These are phyloP conservation scores for Drosophila pseudotakahashii DNA, from an alignment of 2,888 invertebrate species.

Conservation along the genomic window DNA sequence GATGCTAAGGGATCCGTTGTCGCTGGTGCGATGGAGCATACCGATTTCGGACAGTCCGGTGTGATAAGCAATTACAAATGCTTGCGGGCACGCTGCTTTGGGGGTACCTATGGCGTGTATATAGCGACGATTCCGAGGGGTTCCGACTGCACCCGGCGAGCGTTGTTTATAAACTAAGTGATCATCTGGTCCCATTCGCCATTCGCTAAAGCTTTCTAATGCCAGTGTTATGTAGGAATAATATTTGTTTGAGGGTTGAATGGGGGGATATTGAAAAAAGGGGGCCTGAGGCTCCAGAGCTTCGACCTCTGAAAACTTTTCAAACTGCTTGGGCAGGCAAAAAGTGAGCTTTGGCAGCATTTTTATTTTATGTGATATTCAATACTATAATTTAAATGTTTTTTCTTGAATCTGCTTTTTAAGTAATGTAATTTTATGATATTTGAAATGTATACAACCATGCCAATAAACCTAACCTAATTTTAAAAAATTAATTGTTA, in stretches of 20 bases:
- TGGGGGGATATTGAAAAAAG: background rate
- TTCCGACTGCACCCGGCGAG: slow-evolving; percentile 47
- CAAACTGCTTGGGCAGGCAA: background rate
- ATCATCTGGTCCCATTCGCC: slow-evolving; percentile 54
- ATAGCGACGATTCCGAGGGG: slow-evolving; percentile 8
- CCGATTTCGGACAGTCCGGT: slow-evolving; percentile 47
- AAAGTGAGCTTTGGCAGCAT: background rate
- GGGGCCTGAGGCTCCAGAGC: slow-evolving; percentile 2
- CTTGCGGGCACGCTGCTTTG: slow-evolving; percentile 12
- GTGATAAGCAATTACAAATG: slow-evolving; percentile 64
- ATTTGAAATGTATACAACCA: too few relatives aligned
- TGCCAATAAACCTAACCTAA: too few relatives aligned
- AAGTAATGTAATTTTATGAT: too few relatives aligned
- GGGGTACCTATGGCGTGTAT: background rate
- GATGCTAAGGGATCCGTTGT: slow-evolving; percentile 25
- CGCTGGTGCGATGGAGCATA: slow-evolving; percentile 46
- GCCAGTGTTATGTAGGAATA: background rate
- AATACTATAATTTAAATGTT: too few relatives aligned
- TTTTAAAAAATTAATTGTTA: too few relatives aligned
- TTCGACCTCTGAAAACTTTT: background rate
- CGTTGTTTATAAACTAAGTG: slow-evolving; percentile 72
- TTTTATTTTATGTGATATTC: background rate
- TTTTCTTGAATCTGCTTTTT: too few relatives aligned
- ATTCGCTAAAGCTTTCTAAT: slow-evolving; percentile 45
- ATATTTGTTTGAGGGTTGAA: background rate